Percentiles rank a stretch among this genome's conserved stretches.
These are phyloP conservation scores for Caloenas nicobarica DNA, from an alignment of 2,113 vertebrate genomes.

Conservation along the genomic window DNA sequence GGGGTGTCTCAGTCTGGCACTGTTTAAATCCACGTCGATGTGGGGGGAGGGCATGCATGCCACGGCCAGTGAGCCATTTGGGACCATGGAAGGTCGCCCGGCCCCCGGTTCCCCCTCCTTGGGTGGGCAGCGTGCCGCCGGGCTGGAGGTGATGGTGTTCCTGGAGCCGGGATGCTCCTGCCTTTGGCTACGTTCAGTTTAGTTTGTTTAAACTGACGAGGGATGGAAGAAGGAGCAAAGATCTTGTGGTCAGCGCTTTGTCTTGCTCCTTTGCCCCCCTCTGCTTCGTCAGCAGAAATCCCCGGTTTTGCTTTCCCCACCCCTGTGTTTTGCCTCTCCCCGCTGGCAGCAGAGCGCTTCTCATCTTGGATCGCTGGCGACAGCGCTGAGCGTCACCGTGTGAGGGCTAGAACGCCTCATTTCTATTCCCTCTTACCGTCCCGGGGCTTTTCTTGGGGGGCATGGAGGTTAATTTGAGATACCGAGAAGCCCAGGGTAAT, in stretches of 20 bases:
- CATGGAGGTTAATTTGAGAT: not conserved
- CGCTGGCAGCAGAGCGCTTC: not conserved
- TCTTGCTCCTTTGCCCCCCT: not conserved
- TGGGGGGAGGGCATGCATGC: not conserved
- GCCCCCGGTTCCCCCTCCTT: not conserved
- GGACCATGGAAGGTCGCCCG: not conserved
- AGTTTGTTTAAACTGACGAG: not conserved
- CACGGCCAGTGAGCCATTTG: fast-evolving
- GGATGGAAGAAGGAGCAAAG: not conserved
- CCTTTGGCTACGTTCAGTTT: not conserved
- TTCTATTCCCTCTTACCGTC: not conserved
- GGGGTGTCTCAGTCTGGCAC: not conserved
- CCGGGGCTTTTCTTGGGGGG: not conserved
- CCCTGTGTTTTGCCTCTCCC: no score
- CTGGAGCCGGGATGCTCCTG: not conserved
- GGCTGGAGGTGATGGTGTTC: not conserved
- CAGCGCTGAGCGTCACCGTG: fast-evolving
- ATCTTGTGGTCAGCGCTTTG: not conserved
- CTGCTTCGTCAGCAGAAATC: not conserved
- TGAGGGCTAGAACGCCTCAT: not conserved
- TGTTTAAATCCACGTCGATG: fast-evolving
- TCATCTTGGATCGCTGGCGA: not conserved
- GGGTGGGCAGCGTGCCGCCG: fast-evolving
- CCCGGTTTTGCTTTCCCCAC: not conserved
- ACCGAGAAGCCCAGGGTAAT: fast-evolving